Percentiles rank a stretch among this genome's conserved stretches.
Evolutionary conservation across 2,888 invertebrate genomes (phyloP).

Genomic region (Chymomyza amoena): DNA sequence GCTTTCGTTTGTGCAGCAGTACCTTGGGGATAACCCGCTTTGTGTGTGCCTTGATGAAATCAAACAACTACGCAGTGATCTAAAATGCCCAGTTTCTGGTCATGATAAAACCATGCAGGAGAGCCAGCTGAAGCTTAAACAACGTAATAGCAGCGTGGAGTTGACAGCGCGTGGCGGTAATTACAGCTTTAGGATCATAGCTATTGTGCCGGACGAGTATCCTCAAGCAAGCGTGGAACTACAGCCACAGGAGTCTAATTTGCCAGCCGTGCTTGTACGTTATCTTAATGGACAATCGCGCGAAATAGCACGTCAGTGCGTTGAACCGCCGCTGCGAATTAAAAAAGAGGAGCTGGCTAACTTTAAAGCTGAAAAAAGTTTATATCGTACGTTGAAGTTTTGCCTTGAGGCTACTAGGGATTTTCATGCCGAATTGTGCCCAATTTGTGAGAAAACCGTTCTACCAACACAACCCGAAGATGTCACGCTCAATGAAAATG

Average conservation of each 20-base stretch:
- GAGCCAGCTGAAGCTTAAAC: constrained; percentile 83
- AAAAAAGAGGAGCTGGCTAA: constrained; percentile 79
- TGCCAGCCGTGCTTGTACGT: constrained; percentile 82
- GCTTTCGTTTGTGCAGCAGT: constrained; percentile 82
- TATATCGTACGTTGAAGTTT: constrained; percentile 82
- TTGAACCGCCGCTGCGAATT: constrained; percentile 83
- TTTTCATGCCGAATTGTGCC: constrained; percentile 83
- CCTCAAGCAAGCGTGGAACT: constrained; percentile 80
- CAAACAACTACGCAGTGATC: constrained; percentile 80
- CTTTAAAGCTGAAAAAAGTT: constrained; percentile 83
- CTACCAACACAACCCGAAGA: constrained; percentile 82
- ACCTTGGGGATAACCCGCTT: constrained; percentile 84
- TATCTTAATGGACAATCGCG: constrained; percentile 84
- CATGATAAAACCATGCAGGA: constrained; percentile 73
- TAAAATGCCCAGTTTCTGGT: constrained; percentile 61
- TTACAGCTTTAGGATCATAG: constrained; percentile 82
- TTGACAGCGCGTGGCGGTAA: constrained; percentile 81
- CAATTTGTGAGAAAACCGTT: constrained; percentile 82
- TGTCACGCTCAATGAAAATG: constrained; percentile 81
- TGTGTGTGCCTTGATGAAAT: constrained; percentile 87
- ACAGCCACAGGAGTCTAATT: constrained; percentile 82
- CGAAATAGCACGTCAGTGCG: constrained; percentile 85
- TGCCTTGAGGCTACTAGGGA: constrained; percentile 82
- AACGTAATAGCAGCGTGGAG: constrained; percentile 82
- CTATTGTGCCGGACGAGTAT: constrained; percentile 84